Percentiles rank a stretch among this genome's conserved stretches.
phyloP scores from a whole-genome alignment of 2,113 vertebrate species.

The Syngnathus scovelli region DNA sequence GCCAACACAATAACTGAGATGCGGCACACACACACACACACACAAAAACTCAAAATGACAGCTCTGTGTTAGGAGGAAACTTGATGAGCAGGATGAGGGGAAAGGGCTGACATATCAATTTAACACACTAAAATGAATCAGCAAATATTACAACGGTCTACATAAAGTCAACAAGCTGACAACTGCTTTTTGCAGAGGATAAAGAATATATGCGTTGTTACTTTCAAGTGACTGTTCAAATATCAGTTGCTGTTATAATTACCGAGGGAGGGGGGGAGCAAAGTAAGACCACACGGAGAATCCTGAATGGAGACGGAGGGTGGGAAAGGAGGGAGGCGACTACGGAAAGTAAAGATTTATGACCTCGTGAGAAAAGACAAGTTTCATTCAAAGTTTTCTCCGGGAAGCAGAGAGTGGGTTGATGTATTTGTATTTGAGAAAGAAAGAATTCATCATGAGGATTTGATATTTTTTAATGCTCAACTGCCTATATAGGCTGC shows the following conservation, averaged over 20 bases:
- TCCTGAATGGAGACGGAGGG: conserved; percentile 25
- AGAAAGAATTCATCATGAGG: background rate
- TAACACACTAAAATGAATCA: background rate
- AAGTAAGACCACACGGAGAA: conserved; percentile 5
- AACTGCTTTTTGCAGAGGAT: background rate
- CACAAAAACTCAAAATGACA: conserved; percentile 4
- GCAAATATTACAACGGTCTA: background rate
- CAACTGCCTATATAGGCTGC: background rate
- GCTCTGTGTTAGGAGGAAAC: background rate
- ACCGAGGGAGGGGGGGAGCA: background rate
- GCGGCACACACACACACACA: background rate
- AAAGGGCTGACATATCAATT: background rate
- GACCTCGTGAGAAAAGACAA: conserved; percentile 42
- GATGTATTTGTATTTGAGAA: conserved; percentile 51
- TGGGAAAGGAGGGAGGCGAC: conserved; percentile 49
- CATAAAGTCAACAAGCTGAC: background rate
- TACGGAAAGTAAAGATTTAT: conserved; percentile 45
- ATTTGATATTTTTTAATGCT: background rate
- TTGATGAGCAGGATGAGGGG: background rate
- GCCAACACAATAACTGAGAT: conserved; percentile 11
- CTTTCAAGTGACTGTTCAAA: too few relatives aligned
- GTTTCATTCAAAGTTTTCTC: conserved; percentile 33
- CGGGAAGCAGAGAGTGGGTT: conserved; percentile 28
- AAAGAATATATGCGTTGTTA: background rate
- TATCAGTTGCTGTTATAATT: too few relatives aligned